Evolutionary conservation across 1,140 invertebrate genomes (phyloP).

Genomic region (Tetramorium parvispinum): DNA sequence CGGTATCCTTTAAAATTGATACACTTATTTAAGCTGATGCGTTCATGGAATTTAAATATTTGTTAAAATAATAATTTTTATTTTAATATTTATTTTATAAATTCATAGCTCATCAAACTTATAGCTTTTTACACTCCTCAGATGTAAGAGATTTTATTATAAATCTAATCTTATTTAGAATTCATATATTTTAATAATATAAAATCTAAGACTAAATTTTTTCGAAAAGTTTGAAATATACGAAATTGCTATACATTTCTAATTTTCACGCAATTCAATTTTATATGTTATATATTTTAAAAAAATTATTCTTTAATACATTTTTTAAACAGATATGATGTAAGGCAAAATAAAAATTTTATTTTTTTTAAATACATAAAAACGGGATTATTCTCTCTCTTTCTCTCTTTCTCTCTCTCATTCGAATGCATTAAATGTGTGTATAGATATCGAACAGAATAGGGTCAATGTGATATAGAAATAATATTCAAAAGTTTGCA

Average conservation of each 20-base stretch:
- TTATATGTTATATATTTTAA: neutral
- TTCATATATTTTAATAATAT: no score
- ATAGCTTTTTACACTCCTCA: neutral
- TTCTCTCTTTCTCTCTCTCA: neutral
- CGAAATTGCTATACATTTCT: no score
- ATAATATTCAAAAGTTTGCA: neutral
- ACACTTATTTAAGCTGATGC: neutral
- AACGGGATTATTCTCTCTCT: neutral
- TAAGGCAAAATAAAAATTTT: neutral
- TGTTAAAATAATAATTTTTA: neutral
- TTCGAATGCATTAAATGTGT: neutral
- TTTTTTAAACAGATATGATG: neutral
- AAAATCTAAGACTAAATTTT: no score
- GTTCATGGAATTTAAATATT: neutral
- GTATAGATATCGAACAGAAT: neutral
- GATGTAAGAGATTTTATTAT: neutral
- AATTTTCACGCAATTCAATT: no score
- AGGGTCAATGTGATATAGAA: neutral
- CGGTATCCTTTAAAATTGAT: neutral
- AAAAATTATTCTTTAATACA: neutral
- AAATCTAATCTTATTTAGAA: neutral
- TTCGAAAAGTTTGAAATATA: no score
- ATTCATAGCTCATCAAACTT: no score
- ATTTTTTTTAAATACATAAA: neutral
- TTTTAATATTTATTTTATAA: neutral